These are phyloP conservation scores for Gobionotothen gibberifrons DNA, from an alignment of 2,797 vertebrate genomes.

Conservation along the genomic window DNA sequence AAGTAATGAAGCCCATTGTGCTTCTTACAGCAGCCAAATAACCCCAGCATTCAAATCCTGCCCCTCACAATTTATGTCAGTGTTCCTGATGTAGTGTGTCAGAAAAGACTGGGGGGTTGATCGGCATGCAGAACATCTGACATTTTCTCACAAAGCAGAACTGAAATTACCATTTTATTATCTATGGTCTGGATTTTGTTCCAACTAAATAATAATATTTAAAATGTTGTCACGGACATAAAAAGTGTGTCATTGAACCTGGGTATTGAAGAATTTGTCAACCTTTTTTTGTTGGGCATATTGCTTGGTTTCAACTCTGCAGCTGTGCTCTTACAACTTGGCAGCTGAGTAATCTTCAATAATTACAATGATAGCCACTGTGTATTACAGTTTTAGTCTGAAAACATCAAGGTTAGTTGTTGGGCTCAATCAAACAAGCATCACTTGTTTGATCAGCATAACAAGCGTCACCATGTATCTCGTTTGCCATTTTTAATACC, in stretches of 20 bases:
- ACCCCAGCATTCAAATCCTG: background rate
- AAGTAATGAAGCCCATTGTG: background rate
- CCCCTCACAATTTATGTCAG: background rate
- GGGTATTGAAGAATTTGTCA: background rate
- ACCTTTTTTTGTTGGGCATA: too few relatives aligned
- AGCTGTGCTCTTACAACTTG: background rate
- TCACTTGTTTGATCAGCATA: too few relatives aligned
- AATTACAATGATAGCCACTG: background rate
- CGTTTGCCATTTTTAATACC: background rate
- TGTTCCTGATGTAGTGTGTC: background rate
- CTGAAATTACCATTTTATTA: background rate
- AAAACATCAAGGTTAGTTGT: background rate
- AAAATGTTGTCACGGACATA: background rate
- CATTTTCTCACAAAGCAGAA: background rate
- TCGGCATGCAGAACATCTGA: background rate
- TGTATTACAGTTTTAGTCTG: background rate
- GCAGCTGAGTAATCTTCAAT: background rate
- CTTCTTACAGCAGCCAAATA: constrained; percentile 4
- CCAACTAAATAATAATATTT: too few relatives aligned
- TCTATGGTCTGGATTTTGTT: background rate
- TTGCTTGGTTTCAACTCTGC: background rate
- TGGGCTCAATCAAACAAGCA: background rate
- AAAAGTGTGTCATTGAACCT: background rate
- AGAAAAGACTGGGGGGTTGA: background rate
- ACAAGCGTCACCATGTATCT: background rate